A percentile compares a stretch with the other conserved stretches of the same genome.
Evolutionary conservation across 1,140 invertebrate species (phyloP).

Genomic region (Cephus cinctus): DNA sequence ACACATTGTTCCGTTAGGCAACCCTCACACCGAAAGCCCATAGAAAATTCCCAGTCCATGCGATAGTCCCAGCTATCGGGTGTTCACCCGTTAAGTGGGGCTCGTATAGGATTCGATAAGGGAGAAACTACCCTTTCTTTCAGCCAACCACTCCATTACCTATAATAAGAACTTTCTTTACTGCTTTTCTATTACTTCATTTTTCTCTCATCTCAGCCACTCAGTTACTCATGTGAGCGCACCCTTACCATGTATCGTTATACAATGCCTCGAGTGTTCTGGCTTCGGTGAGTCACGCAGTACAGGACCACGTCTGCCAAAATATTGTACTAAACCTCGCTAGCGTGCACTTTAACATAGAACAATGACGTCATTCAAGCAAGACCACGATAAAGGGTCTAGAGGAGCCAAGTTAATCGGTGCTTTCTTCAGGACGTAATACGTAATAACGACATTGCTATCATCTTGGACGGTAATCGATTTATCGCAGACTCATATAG

Average conservation of each 20-base stretch:
- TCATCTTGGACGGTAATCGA: too few species aligned
- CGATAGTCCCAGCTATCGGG: too few species aligned
- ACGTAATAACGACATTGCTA: too few species aligned
- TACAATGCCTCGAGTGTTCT: constrained; percentile 19
- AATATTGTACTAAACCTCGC: constrained; percentile 21
- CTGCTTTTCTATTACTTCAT: background rate
- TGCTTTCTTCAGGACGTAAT: too few species aligned
- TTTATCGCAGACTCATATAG: too few species aligned
- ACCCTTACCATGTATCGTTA: constrained; percentile 18
- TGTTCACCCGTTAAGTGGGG: too few species aligned
- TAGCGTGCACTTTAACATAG: constrained; percentile 16
- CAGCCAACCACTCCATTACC: too few species aligned
- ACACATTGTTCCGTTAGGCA: constrained; percentile 20
- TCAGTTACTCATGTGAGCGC: constrained; percentile 10
- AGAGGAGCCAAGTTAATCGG: too few species aligned
- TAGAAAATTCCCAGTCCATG: too few species aligned
- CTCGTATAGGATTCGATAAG: too few species aligned
- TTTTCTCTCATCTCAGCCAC: background rate
- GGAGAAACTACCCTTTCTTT: too few species aligned
- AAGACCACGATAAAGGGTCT: too few species aligned
- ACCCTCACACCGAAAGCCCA: constrained; percentile 12
- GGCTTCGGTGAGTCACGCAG: constrained; percentile 17
- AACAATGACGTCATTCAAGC: constrained; percentile 22
- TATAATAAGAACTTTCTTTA: background rate
- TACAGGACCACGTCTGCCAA: constrained; percentile 16